Percentiles rank a stretch among this genome's conserved stretches.
Evolutionary conservation across 2,797 vertebrate genomes (phyloP).

Genomic region (Linurgus olivaceus): DNA sequence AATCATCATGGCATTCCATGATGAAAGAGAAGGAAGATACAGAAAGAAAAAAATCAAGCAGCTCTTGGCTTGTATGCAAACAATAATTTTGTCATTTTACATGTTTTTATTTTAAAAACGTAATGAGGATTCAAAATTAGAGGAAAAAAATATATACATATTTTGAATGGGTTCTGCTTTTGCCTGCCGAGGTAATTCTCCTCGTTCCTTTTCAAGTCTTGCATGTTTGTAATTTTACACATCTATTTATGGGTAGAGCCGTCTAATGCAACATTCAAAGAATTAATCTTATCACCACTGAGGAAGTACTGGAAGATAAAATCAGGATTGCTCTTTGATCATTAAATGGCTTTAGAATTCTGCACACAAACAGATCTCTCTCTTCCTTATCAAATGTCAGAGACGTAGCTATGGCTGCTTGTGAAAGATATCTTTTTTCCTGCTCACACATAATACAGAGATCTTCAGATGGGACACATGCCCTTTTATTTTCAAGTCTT

Average conservation of each 20-base stretch:
- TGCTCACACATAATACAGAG: not conserved
- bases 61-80: not conserved
- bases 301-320: conserved; percentile 53
- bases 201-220: not conserved
- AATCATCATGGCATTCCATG: not conserved
- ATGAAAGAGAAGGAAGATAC: not conserved
- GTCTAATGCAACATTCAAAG: conserved; percentile 19
- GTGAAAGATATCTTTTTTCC: conserved; percentile 17
- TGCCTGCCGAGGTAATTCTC: not conserved
- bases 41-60: not conserved
- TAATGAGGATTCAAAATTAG: not conserved
- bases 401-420: not conserved
- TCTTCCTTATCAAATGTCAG: conserved; percentile 35
- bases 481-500: not conserved
- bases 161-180: not conserved
- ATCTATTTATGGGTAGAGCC: conserved; percentile 6
- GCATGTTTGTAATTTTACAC: not conserved
- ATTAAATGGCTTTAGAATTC: conserved; percentile 46
- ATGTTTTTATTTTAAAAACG: not conserved
- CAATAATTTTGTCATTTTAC: not conserved
- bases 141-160: not conserved
- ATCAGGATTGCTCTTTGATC: conserved; percentile 57
- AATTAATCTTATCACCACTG: conserved; percentile 50
- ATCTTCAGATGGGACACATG: not conserved
- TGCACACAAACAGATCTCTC: conserved; percentile 13